Conservation (phyloP, 2,888 invertebrate genomes). For the Hyalella azteca region DNA sequence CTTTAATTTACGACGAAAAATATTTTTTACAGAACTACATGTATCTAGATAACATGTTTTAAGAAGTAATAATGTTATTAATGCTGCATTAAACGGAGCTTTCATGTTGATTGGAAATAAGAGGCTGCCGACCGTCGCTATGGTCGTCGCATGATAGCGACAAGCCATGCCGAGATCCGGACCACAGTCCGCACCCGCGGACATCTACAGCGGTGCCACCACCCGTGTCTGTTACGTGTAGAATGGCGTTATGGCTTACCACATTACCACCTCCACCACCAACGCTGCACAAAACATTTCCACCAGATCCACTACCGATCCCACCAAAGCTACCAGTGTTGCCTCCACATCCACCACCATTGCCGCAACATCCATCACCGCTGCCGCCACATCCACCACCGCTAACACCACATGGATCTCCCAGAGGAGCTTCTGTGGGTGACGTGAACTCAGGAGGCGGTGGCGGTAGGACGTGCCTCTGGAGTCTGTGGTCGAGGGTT, state of each 20-base stretch:
- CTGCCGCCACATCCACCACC: background rate
- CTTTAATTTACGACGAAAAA: background rate
- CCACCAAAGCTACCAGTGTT: too few species aligned
- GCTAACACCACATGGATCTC: background rate
- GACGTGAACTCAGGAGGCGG: background rate
- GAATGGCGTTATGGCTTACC: background rate
- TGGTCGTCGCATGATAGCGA: background rate
- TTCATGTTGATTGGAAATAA: constrained; percentile 13
- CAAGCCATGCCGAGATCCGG: background rate
- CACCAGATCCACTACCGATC: too few species aligned
- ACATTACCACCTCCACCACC: background rate
- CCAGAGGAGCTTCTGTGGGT: background rate
- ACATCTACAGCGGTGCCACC: background rate
- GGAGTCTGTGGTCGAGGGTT: constrained; percentile 27
- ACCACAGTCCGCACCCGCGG: background rate
- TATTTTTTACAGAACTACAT: background rate
- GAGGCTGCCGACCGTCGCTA: constrained; percentile 12
- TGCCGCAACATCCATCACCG: too few species aligned
- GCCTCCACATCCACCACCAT: too few species aligned
- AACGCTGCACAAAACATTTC: too few species aligned
- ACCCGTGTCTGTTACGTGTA: background rate
- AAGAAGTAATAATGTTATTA: too few species aligned
- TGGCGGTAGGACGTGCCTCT: constrained; percentile 7
- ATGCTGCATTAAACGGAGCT: constrained; percentile 7
- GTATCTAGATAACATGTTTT: background rate